Evolutionary conservation across 2,888 invertebrate species (phyloP), one percentile per base, ranked within the genome.

Genomic region (Phortica magna): DNA sequence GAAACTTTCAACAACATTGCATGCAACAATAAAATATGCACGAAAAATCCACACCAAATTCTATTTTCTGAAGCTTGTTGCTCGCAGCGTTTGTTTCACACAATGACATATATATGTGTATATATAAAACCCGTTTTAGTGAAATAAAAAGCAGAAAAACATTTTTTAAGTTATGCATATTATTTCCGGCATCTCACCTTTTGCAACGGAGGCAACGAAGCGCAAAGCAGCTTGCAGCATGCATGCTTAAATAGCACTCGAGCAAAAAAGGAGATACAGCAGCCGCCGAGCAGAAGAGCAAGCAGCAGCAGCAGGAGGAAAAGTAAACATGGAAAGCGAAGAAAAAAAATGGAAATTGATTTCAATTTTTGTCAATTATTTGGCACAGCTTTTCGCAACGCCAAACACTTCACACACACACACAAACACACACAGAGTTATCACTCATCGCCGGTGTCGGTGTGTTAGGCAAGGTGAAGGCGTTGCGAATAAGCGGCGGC

Each of bases 61-160:
- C 10, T 42, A 55, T 17, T 17, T 43, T 68, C 68, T 65, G 5
- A 7, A 1, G 39, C 70, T 55, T 39, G n/a, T 22, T 31, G 70
- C 70, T 41, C 3, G 70, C 55, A 55, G 55, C 70, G 48, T 55
- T 68, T 68, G 48, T 76, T 68, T 67, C 76, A 59, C 75, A 79
- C 31, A 31, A 31, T 31, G 31, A 31, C 31, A 31, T 31, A 31
- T 31, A 31, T 17, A 19, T 59, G 7, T 17, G 17, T 39, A 7
- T 64, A 67, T 42, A 67, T 42, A 41, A 41, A 31, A 22, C 70
- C 53, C 70, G 3, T 55, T 71, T 71, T 71, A 6, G 22, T 61
- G n/a, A 22, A 17, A 61, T 61, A 12, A 12, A 10, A 22, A 17
- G n/a, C 19, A 10, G 61, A 10, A 22, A 22, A 4, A 22, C 17